Evolutionary conservation across 2,113 vertebrate species (phyloP).

Genomic region (Silurus glanis): DNA sequence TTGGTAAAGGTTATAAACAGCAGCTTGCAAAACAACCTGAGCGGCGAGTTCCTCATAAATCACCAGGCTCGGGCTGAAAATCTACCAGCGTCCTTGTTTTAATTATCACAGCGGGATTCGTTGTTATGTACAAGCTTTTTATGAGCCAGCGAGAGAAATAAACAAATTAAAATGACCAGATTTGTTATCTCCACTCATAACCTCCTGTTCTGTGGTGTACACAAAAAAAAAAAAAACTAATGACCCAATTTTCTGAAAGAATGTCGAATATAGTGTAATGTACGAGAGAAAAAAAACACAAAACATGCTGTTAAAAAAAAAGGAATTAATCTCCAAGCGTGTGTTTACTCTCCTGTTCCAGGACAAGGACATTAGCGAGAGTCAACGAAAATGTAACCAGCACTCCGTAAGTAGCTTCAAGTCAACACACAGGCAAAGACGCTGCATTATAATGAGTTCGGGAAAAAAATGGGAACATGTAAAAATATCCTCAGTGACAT

Average conservation of each 20-base stretch:
- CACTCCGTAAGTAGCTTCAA: conserved; percentile 6
- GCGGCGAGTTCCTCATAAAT: not conserved
- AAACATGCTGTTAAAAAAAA: conserved; percentile 29
- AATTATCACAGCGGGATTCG: conserved; percentile 14
- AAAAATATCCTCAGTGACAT: not conserved
- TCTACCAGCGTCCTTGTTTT: not conserved
- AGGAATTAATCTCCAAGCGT: not conserved
- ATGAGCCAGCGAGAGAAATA: conserved; percentile 15
- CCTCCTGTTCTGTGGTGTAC: not conserved
- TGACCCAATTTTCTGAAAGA: conserved; percentile 23
- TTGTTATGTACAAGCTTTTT: conserved; percentile 9
- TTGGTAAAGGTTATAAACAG: not conserved
- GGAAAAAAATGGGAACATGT: not conserved
- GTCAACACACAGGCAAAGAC: not conserved
- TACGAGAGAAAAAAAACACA: not conserved
- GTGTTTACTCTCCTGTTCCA: conserved; percentile 22
- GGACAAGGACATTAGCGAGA: conserved; percentile 22
- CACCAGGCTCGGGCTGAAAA: not conserved
- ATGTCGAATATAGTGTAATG: conserved; percentile 28
- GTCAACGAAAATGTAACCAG: conserved; percentile 11
- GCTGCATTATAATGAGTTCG: not conserved
- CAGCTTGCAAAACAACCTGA: not conserved
- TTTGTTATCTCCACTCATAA: not conserved
- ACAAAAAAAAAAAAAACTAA: conserved; percentile 24
- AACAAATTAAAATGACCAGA: conserved; percentile 21